Evolutionary conservation across 2,113 vertebrate genomes (phyloP).

Genomic region (Sarotherodon lohbergeri): DNA sequence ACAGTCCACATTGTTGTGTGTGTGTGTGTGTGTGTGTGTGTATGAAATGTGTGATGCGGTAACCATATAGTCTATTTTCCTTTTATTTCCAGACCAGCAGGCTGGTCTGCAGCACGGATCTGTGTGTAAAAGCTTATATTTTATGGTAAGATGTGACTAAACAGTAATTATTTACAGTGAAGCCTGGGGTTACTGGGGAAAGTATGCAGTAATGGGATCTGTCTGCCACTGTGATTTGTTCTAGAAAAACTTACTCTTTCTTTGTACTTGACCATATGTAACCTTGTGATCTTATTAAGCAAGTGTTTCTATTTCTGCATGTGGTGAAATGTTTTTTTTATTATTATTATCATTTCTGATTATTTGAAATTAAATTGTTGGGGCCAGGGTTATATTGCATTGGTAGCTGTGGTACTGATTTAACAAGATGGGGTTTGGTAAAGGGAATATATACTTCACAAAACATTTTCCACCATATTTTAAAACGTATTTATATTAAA

Average conservation of each 20-base stretch:
- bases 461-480: neutral
- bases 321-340: neutral
- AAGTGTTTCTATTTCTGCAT: neutral
- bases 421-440: neutral
- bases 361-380: neutral
- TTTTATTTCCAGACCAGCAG: conserved; percentile 57
- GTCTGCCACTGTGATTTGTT: conserved; percentile 30
- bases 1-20: neutral
- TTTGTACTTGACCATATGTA: neutral
- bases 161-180: neutral
- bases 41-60: neutral
- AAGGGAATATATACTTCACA: neutral
- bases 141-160: neutral
- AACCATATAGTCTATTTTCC: neutral
- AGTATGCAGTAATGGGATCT: neutral
- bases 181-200: neutral
- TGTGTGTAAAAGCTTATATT: neutral
- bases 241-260: neutral
- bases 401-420: neutral
- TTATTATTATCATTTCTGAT: neutral
- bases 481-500: neutral
- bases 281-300: neutral
- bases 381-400: neutral
- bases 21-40: neutral
- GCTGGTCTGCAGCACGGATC: conserved; percentile 55